These are phyloP conservation scores for Bostrychus sinensis DNA, from an alignment of 2,113 vertebrate species.

Conservation along the genomic window DNA sequence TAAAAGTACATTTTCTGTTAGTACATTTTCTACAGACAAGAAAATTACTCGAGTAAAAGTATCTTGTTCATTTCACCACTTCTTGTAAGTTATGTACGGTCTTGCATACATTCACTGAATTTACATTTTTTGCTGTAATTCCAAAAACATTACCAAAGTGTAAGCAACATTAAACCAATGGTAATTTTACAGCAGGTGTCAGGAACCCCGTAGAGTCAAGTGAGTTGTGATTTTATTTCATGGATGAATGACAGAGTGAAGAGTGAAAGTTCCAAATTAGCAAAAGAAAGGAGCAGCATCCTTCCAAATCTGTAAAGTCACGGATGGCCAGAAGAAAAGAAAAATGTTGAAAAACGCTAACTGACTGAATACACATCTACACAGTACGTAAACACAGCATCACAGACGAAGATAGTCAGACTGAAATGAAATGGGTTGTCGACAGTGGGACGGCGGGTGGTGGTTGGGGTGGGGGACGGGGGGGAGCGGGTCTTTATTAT, in stretches of 20 bases:
- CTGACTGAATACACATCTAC: neutral
- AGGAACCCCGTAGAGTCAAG: neutral
- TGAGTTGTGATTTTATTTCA: neutral
- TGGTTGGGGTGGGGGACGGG: slow-evolving; percentile 27
- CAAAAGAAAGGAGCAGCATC: neutral
- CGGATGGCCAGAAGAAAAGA: neutral
- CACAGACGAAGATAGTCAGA: slow-evolving; percentile 16
- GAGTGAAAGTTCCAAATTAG: neutral
- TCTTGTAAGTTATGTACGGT: no score
- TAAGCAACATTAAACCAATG: neutral
- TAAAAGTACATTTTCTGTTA: no score
- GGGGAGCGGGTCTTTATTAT: slow-evolving; percentile 68
- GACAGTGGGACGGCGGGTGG: slow-evolving; percentile 45
- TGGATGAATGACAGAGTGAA: neutral
- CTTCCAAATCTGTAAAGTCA: neutral
- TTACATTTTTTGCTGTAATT: no score
- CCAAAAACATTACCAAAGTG: neutral
- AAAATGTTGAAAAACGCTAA: neutral
- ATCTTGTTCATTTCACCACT: no score
- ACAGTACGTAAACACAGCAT: neutral
- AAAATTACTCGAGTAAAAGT: no score
- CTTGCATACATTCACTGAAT: no score
- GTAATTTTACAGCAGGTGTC: neutral
- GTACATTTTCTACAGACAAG: no score
- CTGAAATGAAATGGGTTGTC: slow-evolving; percentile 41